phyloP scores from a whole-genome alignment of 2,113 vertebrate genomes.

The Miniopterus natalensis region DNA sequence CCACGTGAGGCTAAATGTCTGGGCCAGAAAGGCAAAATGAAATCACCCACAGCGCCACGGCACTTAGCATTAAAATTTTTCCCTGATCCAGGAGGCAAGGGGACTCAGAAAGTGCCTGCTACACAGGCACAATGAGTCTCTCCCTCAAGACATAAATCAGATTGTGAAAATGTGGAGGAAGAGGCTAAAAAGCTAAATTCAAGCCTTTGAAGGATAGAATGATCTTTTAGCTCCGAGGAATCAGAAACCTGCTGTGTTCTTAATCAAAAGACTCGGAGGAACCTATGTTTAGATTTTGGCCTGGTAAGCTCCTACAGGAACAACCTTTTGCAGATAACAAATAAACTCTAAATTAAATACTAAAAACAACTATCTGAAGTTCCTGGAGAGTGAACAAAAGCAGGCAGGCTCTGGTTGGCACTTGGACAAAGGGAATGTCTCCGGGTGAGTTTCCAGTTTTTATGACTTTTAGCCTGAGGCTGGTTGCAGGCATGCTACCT shows the following conservation, averaged over 20 bases:
- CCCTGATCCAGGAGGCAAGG: not conserved
- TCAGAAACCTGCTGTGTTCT: not conserved
- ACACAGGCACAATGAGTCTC: not conserved
- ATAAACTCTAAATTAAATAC: not conserved
- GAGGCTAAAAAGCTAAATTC: not conserved
- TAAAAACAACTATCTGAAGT: not conserved
- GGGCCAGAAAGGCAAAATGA: not conserved
- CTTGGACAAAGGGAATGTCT: not conserved
- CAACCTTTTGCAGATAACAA: not conserved
- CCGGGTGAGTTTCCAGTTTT: not conserved
- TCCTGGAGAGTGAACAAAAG: not conserved
- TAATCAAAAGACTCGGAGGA: not conserved
- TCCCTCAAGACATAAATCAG: not conserved
- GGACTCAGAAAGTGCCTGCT: not conserved
- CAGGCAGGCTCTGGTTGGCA: not conserved
- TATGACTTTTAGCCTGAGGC: not conserved
- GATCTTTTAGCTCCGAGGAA: not conserved
- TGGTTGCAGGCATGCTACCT: not conserved
- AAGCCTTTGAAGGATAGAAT: not conserved
- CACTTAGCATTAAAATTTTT: fast-evolving
- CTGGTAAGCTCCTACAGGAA: not conserved
- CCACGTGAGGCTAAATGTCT: not conserved
- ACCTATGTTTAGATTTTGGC: not conserved
- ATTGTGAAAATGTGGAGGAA: not conserved
- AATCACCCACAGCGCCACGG: not conserved